A percentile compares a stretch with the other conserved stretches of the same genome.
phyloP scores from a whole-genome alignment of 2,797 vertebrate genomes.

The Phoxinus dragarum region DNA sequence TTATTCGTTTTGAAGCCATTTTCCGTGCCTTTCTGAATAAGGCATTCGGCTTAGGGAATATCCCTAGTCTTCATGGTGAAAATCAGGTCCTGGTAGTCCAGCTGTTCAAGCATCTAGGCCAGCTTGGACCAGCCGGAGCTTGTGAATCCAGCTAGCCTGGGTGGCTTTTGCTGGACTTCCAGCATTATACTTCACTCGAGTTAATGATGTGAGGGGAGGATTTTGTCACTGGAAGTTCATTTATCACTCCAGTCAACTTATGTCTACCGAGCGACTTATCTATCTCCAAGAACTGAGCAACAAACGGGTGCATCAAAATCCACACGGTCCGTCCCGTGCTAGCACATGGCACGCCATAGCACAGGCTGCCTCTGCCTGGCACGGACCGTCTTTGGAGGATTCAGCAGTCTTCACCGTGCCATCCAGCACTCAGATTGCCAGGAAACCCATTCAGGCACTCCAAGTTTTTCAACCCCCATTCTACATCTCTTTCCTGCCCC shows the following conservation, averaged over 20 bases:
- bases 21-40: not conserved
- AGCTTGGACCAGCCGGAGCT: not conserved
- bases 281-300: conserved; percentile 28
- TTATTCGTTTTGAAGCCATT: not conserved
- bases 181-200: conserved; percentile 17
- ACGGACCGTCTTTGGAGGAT: conserved; percentile 31
- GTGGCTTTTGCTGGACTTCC: conserved; percentile 9
- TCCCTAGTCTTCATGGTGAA: not conserved
- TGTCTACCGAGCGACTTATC: conserved; percentile 32
- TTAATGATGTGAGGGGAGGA: conserved; percentile 39
- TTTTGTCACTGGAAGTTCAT: conserved; percentile 33
- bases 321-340: conserved; percentile 29
- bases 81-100: not conserved
- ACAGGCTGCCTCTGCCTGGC: conserved; percentile 36
- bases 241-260: conserved; percentile 41
- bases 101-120: conserved; percentile 1
- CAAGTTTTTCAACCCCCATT: conserved; percentile 33
- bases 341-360: conserved; percentile 23
- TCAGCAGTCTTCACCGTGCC: conserved; percentile 33
- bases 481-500: conserved; percentile 33
- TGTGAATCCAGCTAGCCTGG: not conserved
- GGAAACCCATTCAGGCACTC: conserved; percentile 41
- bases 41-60: not conserved
- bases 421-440: conserved; percentile 46
- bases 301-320: conserved; percentile 33